Evolutionary conservation across 2,797 vertebrate species (phyloP).

Genomic region (Picus viridis): DNA sequence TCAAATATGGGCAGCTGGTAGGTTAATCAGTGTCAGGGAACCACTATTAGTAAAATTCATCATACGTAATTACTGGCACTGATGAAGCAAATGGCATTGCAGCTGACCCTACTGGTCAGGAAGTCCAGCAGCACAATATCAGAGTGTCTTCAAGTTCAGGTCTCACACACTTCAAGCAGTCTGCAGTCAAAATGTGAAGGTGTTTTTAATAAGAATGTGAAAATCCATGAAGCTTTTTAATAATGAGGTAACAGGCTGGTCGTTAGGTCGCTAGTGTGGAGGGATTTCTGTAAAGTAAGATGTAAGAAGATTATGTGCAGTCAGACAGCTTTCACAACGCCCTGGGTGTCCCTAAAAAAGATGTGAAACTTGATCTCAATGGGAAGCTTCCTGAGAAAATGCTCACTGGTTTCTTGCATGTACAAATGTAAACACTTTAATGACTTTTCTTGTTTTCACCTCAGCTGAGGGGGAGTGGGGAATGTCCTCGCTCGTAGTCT

Average conservation of each 20-base stretch:
- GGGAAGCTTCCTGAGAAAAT: neutral
- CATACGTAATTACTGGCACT: constrained; percentile 21
- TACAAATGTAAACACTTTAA: neutral
- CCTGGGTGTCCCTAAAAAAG: neutral
- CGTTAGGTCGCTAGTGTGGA: neutral
- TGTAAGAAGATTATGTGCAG: neutral
- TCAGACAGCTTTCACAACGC: neutral
- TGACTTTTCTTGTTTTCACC: neutral
- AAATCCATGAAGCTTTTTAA: neutral
- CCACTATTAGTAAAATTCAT: constrained; percentile 7
- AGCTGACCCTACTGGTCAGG: neutral
- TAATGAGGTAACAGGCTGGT: neutral
- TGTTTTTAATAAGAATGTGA: neutral
- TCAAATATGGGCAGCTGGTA: neutral
- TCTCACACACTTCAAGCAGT: neutral
- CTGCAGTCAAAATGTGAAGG: neutral
- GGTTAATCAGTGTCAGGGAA: constrained; percentile 39
- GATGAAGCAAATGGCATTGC: neutral
- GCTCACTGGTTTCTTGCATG: neutral
- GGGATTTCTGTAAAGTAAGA: neutral
- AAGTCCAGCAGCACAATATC: neutral
- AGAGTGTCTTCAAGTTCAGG: neutral
- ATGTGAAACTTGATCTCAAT: neutral
- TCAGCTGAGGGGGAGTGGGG: accelerated
- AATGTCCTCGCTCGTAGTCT: neutral